Base-by-base conservation (phyloP, 2,113 vertebrate species). In the Odobenus rosmarus region DNA sequence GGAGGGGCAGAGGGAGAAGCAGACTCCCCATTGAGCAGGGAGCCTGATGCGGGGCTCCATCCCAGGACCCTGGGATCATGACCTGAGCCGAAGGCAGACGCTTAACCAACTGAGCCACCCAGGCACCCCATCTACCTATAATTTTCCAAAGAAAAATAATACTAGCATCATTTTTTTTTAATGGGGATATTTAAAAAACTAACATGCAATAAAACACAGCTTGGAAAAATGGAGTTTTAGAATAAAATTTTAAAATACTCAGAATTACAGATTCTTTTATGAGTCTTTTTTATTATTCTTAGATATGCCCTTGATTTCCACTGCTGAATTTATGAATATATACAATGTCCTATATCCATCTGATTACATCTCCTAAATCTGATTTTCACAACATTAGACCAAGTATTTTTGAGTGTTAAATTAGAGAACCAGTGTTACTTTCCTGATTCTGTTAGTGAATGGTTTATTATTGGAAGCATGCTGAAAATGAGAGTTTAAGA, bases 71-170 rank as follows among this genome's bases (percentile, higher is more conserved):
- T 21, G 1, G 10, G 57, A 59, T 59, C 23, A 59, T 59, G 57
- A 59, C 23, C 57, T 59, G 57, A 59, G 23, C 23, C 24, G 57
- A 59, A 24, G 21, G 57, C 57, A 61, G 24, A 61, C 23, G 59
- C 24, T 24, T 10, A 61, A 61, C 23, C 23, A 1, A 26, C 59
- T 61, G 59, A 26, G 4, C 59, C 59, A 24, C 59, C 24, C 59
- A 26, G 59, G 59, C 4, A 10, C 59, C 46, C 46, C 49, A 42
- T 69, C 18, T 24, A 82, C 11, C 10, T 71, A 39, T 49, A 64
- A 57, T 76, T 90, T 95, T 88, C 91, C 91, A 72, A 90, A 84
- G 24, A 80, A 94, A 96, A 84, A 24, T 36, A 80, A 12, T 49
- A 26, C 3, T 36, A 59, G 31, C 12, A 84, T 61, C 5, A 28